phyloP scores from a whole-genome alignment of 2,113 vertebrate genomes.

The Pholis gunnellus region DNA sequence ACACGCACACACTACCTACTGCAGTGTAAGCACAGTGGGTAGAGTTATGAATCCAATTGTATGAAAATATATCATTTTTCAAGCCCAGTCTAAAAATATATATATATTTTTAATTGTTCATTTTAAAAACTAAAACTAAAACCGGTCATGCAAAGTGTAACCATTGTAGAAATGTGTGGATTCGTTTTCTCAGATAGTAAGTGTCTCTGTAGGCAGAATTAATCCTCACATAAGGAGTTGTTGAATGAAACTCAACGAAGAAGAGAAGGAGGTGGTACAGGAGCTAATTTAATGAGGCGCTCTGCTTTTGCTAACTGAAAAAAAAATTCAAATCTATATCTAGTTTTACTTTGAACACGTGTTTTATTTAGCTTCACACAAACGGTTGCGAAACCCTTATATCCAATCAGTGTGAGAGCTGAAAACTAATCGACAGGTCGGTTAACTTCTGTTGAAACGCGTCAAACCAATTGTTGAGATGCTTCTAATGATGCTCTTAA shows the following conservation, averaged over 20 bases:
- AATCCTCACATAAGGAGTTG: neutral
- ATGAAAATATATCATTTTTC: neutral
- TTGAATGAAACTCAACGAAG: neutral
- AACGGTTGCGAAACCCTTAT: neutral
- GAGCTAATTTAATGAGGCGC: neutral
- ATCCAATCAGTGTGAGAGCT: neutral
- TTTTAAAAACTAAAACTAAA: conserved; percentile 2
- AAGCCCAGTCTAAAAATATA: neutral
- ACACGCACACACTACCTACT: conserved; percentile 1
- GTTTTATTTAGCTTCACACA: neutral
- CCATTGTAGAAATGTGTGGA: neutral
- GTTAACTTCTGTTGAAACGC: neutral
- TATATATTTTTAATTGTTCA: too few species aligned
- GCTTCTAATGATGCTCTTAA: too few species aligned
- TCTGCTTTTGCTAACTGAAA: neutral
- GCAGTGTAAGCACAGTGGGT: neutral
- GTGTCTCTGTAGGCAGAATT: neutral
- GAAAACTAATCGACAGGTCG: neutral
- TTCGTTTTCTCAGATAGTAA: neutral
- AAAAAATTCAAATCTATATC: neutral
- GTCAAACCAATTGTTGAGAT: neutral
- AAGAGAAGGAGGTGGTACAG: neutral
- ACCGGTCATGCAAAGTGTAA: too few species aligned
- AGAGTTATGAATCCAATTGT: neutral
- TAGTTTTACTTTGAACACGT: neutral